Conservation (phyloP, 1,140 invertebrate species). For the Calephelis virginiensis region DNA sequence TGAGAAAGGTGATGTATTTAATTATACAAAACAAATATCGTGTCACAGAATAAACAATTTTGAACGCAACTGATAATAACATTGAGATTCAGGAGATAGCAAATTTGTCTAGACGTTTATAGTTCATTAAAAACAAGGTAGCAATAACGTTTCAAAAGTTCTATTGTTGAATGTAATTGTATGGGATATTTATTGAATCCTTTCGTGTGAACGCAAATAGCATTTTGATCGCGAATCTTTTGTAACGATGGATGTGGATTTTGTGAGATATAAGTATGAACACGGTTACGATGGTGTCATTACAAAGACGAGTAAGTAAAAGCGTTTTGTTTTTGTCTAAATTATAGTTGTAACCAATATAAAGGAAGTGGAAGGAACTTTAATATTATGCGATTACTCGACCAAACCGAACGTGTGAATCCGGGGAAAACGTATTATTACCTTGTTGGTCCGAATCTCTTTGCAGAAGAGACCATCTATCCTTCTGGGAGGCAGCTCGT, state of each 20-base stretch:
- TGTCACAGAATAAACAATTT: slow-evolving; percentile 4
- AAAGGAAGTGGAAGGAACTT: too few species aligned
- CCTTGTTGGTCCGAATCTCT: too few species aligned
- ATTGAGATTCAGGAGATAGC: slow-evolving; percentile 8
- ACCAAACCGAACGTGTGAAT: too few species aligned
- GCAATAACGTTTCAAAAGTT: neutral
- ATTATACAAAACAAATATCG: slow-evolving; percentile 7
- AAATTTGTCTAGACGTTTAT: slow-evolving; percentile 12
- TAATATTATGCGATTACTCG: too few species aligned
- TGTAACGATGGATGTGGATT: slow-evolving; percentile 60
- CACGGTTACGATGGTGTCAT: slow-evolving; percentile 53
- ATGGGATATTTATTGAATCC: neutral
- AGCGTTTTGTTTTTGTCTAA: too few species aligned
- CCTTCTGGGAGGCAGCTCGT: too few species aligned
- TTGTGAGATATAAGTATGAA: slow-evolving; percentile 54
- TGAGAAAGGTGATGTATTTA: neutral
- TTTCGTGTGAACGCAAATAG: slow-evolving; percentile 11
- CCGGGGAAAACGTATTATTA: too few species aligned
- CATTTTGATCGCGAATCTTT: slow-evolving; percentile 20
- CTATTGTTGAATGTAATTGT: neutral
- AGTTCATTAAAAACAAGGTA: slow-evolving; percentile 12
- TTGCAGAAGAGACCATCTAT: too few species aligned
- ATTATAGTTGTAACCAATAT: too few species aligned
- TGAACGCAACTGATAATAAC: slow-evolving; percentile 2
- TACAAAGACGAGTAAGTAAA: slow-evolving; percentile 52